phyloP scores from a whole-genome alignment of 1,140 invertebrate genomes.

The Ridgeia piscesae region DNA sequence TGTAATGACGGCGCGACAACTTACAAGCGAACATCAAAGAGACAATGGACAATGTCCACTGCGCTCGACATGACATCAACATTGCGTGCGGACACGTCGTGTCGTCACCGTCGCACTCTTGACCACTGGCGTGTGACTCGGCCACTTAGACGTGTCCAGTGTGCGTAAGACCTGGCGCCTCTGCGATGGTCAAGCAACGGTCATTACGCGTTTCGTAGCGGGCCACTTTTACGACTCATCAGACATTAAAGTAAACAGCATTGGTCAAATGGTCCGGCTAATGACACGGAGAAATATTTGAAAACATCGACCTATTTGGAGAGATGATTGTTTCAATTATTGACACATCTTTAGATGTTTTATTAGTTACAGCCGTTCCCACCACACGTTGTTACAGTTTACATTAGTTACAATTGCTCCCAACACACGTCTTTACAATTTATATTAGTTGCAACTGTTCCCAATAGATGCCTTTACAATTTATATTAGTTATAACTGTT shows the following conservation, averaged over 20 bases:
- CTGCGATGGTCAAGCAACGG: neutral
- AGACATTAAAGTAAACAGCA: neutral
- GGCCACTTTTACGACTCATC: neutral
- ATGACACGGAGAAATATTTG: neutral
- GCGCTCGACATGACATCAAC: neutral
- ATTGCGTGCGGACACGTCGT: neutral
- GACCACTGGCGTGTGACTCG: neutral
- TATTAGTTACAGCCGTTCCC: too few species aligned
- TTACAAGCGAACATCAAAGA: neutral
- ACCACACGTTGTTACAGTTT: too few species aligned
- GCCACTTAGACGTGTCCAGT: constrained; percentile 3
- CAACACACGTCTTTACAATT: too few species aligned
- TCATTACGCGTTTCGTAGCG: neutral
- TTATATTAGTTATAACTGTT: too few species aligned
- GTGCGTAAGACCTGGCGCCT: neutral
- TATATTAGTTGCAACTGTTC: too few species aligned
- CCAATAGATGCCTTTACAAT: too few species aligned
- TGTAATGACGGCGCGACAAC: neutral
- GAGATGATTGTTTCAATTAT: too few species aligned
- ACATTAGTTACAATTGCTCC: too few species aligned
- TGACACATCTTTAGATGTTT: too few species aligned
- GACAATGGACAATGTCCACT: neutral
- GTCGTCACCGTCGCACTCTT: constrained; percentile 3
- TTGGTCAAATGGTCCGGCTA: neutral
- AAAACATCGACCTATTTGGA: too few species aligned